phyloP scores from a whole-genome alignment of 2,113 vertebrate species.

The Rhea americana region DNA sequence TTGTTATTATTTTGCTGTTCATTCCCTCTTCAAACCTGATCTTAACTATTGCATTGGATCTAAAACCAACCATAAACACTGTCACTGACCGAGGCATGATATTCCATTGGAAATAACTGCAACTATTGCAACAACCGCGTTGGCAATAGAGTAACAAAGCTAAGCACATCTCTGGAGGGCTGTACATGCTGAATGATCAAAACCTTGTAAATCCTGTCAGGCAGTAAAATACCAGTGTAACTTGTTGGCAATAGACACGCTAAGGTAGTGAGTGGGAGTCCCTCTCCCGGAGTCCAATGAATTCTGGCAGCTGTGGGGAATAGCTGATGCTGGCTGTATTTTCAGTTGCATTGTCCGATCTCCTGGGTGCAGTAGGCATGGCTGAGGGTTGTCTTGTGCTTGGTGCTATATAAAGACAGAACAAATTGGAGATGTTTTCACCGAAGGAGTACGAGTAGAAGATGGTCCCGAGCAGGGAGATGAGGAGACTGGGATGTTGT shows the following conservation, averaged over 20 bases:
- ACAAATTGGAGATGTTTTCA: accelerated
- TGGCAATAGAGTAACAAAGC: conserved; percentile 12
- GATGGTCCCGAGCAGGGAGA: neutral
- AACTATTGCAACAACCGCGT: neutral
- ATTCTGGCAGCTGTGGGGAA: neutral
- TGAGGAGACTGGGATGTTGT: neutral
- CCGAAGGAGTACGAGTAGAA: accelerated
- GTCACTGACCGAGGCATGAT: neutral
- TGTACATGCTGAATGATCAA: neutral
- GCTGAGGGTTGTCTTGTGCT: accelerated
- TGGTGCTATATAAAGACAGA: neutral
- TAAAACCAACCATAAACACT: neutral
- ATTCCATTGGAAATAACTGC: neutral
- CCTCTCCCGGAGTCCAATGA: neutral
- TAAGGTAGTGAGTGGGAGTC: neutral
- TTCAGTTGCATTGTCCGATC: neutral
- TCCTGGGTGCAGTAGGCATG: accelerated
- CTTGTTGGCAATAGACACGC: neutral
- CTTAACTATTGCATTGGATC: neutral
- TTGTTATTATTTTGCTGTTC: neutral
- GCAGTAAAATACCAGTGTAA: neutral
- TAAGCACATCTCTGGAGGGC: conserved; percentile 1
- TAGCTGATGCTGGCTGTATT: neutral
- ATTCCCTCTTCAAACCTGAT: neutral
- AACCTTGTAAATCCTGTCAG: neutral